Evolutionary conservation across 2,113 vertebrate genomes (phyloP), one percentile per base, ranked within the genome.

Genomic region (Paramisgurnus dabryanus): DNA sequence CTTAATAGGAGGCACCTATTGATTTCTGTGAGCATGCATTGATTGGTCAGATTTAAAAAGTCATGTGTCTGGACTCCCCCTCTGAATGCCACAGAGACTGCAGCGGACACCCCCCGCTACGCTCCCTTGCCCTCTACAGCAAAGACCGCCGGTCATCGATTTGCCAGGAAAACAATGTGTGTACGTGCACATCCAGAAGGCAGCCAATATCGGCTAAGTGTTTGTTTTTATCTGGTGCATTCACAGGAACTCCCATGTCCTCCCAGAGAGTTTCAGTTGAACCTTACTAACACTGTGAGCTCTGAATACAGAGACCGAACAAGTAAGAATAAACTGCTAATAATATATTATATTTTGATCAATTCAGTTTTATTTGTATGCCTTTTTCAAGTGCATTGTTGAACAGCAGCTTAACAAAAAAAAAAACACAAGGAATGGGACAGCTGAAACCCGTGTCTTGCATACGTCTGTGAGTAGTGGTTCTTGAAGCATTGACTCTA

Each of bases 151-250:
- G 64, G 39, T 11, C 72, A 82, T 73, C 22, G 63, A 86, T 80
- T 78, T 15, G 13, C 34, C 45, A 55, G 12, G 65, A 76, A 71
- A 76, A 80, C 82, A 76, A 63, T 67, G 72, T 80, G 67, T 5
- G 11, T 76, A 72, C 80, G 40, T 77, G 76, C 76, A 63, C 71
- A 65, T 67, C 73, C n/a, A 79, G 22, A 67, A 67, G 57, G 73
- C 70, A 73, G 67, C 3, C 63, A 7, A n/a, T 70, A 84, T 82
- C 60, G 69, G 78, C 47, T 69, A 84, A 72, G 65, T 68, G 74
- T 80, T 82, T 82, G 77, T 84, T 86, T 84, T 74, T 79, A 76
- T 76, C 67, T 58, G 77, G 50, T 27, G 47, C 39, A 80, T 67
- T 80, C 78, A 72, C 60, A 55, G 70, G n/a, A 79, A 74, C 66